phyloP scores from a whole-genome alignment of 2,113 vertebrate genomes.

The Platysternon megacephalum region DNA sequence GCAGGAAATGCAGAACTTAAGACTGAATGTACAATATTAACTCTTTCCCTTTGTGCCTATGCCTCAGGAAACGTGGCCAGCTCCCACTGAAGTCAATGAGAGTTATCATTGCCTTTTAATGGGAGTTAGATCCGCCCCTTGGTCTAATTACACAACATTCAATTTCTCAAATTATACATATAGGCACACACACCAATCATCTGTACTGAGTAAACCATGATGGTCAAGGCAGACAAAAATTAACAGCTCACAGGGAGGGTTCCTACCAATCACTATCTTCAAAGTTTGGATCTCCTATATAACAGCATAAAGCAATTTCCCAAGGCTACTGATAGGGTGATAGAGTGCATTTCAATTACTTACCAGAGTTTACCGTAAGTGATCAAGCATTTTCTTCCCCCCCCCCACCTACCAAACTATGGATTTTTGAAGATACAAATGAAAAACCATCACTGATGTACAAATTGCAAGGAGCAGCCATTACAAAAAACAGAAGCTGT shows the following conservation, averaged over 20 bases:
- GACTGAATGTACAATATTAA: background rate
- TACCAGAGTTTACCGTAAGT: background rate
- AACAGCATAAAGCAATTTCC: background rate
- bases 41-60: background rate
- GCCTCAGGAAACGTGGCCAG: background rate
- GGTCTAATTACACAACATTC: background rate
- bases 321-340: background rate
- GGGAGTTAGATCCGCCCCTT: no score
- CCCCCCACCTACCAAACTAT: background rate
- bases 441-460: background rate
- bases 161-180: rapidly evolving
- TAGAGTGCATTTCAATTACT: background rate
- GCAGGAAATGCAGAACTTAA: background rate
- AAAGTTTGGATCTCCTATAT: background rate
- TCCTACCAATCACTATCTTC: background rate
- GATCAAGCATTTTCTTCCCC: background rate
- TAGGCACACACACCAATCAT: background rate
- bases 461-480: background rate
- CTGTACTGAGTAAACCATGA: rapidly evolving
- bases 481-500: background rate
- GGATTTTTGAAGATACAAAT: background rate
- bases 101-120: background rate
- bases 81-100: rapidly evolving
- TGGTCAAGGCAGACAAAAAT: background rate
- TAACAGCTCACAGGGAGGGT: background rate